Evolutionary conservation across 1,140 invertebrate genomes (phyloP).

Genomic region (Zophobas morio): DNA sequence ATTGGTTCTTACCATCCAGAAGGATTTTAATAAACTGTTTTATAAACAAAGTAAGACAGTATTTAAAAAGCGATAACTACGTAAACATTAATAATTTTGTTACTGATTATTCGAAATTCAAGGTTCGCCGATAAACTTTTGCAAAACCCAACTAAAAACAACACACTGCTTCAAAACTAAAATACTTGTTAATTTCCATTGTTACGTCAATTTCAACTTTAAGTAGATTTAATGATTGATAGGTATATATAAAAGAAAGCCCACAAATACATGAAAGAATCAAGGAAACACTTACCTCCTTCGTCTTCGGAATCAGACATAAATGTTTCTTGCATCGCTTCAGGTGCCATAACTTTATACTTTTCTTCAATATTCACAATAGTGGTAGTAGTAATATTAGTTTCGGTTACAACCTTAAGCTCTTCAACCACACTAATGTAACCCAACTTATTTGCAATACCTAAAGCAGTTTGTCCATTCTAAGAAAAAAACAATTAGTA

Average conservation of each 20-base stretch:
- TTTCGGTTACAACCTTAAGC: constrained; percentile 96
- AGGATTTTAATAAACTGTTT: not conserved
- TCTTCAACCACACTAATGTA: constrained; percentile 99
- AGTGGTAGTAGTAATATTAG: constrained; percentile 81
- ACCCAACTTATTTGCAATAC: constrained; percentile 95
- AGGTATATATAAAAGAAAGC: constrained; percentile 36
- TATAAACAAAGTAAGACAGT: not conserved
- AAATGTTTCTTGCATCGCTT: constrained; percentile 99
- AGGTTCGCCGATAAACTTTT: constrained; percentile 30
- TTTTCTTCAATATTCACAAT: constrained; percentile 89
- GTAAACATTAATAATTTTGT: constrained; percentile 14
- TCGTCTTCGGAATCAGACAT: constrained; percentile 99
- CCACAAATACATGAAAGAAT: constrained; percentile 28
- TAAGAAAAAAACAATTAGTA: constrained; percentile 65
- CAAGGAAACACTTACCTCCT: constrained; percentile 79
- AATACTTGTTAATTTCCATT: constrained; percentile 18
- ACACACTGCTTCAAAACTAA: not conserved
- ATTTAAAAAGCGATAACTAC: constrained; percentile 3
- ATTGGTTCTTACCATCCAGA: not conserved
- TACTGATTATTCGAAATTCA: not conserved
- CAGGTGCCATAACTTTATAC: constrained; percentile 96
- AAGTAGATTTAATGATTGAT: not conserved
- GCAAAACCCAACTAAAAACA: constrained; percentile 17
- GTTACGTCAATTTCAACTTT: constrained; percentile 1
- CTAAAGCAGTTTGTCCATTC: constrained; percentile 97